Percentiles rank a stretch among this genome's conserved stretches.
phyloP scores from a whole-genome alignment of 2,113 vertebrate species.

The Paracanthobrama guichenoti region DNA sequence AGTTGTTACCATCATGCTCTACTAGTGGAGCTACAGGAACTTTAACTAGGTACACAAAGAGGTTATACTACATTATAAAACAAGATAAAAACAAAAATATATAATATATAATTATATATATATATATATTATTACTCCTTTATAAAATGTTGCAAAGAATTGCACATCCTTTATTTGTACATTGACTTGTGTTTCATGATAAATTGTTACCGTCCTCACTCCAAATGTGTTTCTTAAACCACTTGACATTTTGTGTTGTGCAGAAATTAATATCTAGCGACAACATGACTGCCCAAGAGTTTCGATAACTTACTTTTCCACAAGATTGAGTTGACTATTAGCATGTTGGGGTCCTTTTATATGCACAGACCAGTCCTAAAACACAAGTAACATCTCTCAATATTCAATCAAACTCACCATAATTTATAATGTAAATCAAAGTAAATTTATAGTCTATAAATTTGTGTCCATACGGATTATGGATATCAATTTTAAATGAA shows the following conservation, averaged over 20 bases:
- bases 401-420: background rate
- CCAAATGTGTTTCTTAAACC: background rate
- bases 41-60: background rate
- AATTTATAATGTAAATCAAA: background rate
- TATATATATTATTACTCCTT: background rate
- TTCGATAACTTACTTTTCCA: conserved; percentile 64
- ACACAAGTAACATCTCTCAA: conserved; percentile 8
- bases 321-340: conserved; percentile 66
- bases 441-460: background rate
- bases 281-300: background rate
- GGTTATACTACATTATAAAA: background rate
- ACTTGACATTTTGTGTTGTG: background rate
- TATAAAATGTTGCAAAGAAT: background rate
- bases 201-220: background rate
- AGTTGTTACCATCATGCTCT: background rate
- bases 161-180: background rate
- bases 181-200: background rate
- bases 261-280: background rate
- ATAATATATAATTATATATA: too few relatives aligned
- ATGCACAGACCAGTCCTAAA: conserved; percentile 63
- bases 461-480: background rate
- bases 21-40: background rate
- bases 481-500: background rate
- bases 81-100: background rate
- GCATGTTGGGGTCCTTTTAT: conserved; percentile 64